Conservation (phyloP, 2,888 invertebrate species). For the Drosophila paucipuncta region DNA sequence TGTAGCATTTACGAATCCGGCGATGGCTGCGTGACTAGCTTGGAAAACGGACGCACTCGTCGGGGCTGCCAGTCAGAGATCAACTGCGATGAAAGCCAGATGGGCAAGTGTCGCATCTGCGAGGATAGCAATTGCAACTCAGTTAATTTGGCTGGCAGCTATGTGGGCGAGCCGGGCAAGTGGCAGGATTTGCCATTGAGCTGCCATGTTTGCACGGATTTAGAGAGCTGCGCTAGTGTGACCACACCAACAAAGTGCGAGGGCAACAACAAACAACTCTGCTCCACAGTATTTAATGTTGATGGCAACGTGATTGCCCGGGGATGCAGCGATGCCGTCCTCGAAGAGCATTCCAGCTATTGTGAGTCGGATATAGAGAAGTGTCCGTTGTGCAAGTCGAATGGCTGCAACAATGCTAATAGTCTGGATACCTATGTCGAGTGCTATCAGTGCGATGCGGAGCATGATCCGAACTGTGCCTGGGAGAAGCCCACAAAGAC, state of each 20-base stretch:
- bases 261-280: constrained; percentile 77
- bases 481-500: constrained; percentile 50
- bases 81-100: constrained; percentile 59
- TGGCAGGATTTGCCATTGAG: constrained; percentile 82
- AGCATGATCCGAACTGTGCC: constrained; percentile 54
- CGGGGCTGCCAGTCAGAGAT: constrained; percentile 80
- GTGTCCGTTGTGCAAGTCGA: constrained; percentile 81
- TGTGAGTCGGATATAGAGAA: constrained; percentile 69
- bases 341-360: constrained; percentile 48
- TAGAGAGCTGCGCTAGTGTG: constrained; percentile 54
- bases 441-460: constrained; percentile 80
- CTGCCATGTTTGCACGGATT: constrained; percentile 70
- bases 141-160: constrained; percentile 59
- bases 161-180: constrained; percentile 79
- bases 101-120: constrained; percentile 71
- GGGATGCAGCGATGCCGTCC: constrained; percentile 79
- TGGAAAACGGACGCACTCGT: constrained; percentile 65
- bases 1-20: constrained; percentile 65
- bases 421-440: constrained; percentile 64
- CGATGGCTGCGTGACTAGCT: constrained; percentile 71
- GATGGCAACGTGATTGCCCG: constrained; percentile 67
- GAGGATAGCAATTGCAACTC: constrained; percentile 74
- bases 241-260: constrained; percentile 52
- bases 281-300: constrained; percentile 76
- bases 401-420: constrained; percentile 75